Conservation (phyloP, 2,797 vertebrate species). For the Spinibarbus caldwelli region DNA sequence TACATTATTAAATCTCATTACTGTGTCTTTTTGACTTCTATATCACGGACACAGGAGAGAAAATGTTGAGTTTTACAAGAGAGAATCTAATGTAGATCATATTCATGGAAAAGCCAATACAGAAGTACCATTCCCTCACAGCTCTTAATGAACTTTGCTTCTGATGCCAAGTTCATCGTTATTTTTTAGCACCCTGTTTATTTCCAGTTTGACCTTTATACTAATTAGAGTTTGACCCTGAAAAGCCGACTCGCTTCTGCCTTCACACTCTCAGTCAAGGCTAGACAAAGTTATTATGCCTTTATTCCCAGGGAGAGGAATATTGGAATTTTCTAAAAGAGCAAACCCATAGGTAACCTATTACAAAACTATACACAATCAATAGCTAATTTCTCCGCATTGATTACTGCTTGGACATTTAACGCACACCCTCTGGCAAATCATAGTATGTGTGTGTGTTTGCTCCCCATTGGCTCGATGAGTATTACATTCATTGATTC, state of each 20-base stretch:
- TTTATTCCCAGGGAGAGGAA: conserved; percentile 82
- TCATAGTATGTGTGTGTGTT: conserved; percentile 56
- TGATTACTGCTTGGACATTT: conserved; percentile 95
- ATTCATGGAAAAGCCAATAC: conserved; percentile 57
- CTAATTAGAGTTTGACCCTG: conserved; percentile 87
- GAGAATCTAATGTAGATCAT: conserved; percentile 35
- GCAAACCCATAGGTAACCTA: conserved; percentile 95
- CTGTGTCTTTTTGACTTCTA: not conserved
- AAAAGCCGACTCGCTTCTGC: conserved; percentile 74
- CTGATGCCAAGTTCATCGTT: conserved; percentile 67
- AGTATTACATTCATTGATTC: conserved; percentile 90
- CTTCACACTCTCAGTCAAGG: conserved; percentile 86
- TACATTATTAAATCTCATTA: not conserved
- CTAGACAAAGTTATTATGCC: conserved; percentile 78
- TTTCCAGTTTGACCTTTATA: conserved; percentile 82
- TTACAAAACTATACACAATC: conserved; percentile 95
- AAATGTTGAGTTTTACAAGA: not conserved
- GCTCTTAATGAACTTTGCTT: conserved; percentile 66
- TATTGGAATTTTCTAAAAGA: conserved; percentile 94
- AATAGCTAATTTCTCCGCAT: conserved; percentile 98
- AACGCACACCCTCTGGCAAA: conserved; percentile 86
- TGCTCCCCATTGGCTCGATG: conserved; percentile 82
- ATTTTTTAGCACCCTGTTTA: conserved; percentile 71
- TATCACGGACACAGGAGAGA: not conserved
- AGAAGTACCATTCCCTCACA: conserved; percentile 43